A percentile compares a stretch with the other conserved stretches of the same genome.
These are phyloP conservation scores for Saguinus imperator DNA, from an alignment of 2,113 vertebrate species.

Conservation along the genomic window DNA sequence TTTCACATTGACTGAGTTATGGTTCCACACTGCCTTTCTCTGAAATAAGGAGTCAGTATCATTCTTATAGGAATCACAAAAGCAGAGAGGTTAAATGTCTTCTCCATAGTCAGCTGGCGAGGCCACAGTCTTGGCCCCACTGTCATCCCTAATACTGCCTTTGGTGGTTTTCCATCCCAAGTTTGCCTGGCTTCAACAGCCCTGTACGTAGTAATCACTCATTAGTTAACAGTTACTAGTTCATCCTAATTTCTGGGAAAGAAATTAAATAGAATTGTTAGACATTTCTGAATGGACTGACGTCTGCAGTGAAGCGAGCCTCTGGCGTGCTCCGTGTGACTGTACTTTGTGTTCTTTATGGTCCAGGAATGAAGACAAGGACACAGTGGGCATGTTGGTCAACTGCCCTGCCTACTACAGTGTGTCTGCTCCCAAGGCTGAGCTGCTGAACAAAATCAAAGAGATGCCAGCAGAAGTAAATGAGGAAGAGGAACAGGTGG, in stretches of 20 bases:
- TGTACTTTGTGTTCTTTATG: slow-evolving; percentile 40
- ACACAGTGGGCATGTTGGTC: slow-evolving; percentile 61
- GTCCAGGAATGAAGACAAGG: slow-evolving; percentile 82
- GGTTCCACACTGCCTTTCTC: background rate
- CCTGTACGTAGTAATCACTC: background rate
- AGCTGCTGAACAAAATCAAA: slow-evolving; percentile 84
- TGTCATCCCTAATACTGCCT: background rate
- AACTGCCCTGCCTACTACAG: slow-evolving; percentile 85
- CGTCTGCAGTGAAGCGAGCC: background rate
- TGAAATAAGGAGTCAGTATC: background rate
- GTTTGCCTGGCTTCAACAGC: background rate
- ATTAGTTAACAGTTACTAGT: background rate
- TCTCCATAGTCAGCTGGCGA: background rate
- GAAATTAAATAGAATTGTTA: background rate
- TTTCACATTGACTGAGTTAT: background rate
- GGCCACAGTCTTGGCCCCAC: background rate
- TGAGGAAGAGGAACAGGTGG: slow-evolving; percentile 85
- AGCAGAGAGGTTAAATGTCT: background rate
- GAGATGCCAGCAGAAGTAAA: slow-evolving; percentile 82
- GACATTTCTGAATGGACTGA: background rate
- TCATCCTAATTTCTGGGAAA: background rate
- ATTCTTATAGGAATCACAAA: background rate
- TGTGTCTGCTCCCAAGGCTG: slow-evolving; percentile 79
- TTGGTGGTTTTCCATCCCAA: background rate
- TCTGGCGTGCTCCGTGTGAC: background rate